A percentile compares a stretch with the other conserved stretches of the same genome.
Conservation (phyloP, 2,888 invertebrate genomes). For the Tupiocoris notatus region DNA sequence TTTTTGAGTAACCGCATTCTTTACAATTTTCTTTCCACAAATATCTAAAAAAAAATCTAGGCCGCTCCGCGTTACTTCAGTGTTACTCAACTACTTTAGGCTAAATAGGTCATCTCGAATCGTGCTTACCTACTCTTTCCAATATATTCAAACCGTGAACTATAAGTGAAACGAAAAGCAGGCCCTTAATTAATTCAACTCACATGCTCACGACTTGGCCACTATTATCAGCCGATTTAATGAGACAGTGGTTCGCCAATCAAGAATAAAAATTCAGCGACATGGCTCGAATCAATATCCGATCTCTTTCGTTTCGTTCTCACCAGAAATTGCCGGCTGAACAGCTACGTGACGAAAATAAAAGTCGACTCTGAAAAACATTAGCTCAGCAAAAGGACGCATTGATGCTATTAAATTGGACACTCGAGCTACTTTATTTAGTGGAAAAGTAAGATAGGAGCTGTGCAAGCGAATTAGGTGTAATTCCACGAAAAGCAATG, state of each 20-base stretch:
- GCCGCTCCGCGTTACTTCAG: too few species aligned
- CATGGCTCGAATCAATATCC: background rate
- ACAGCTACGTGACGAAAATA: background rate
- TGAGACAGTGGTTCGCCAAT: background rate
- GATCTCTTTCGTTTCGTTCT: too few species aligned
- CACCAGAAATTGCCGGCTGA: too few species aligned
- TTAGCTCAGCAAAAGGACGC: too few species aligned
- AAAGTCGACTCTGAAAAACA: background rate
- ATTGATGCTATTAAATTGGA: too few species aligned
- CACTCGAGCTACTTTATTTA: too few species aligned
- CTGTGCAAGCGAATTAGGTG: too few species aligned
- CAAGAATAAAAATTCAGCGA: background rate
- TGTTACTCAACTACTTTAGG: background rate
- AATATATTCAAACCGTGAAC: background rate
- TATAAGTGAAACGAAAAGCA: background rate
- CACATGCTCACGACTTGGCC: background rate
- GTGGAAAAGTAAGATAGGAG: too few species aligned
- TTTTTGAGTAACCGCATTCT: too few species aligned
- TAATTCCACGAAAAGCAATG: too few species aligned
- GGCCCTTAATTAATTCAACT: background rate
- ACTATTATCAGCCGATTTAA: background rate
- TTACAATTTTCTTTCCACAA: too few species aligned
- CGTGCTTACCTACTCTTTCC: background rate
- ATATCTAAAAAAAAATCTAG: too few species aligned
- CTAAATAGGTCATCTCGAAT: background rate